Conservation (phyloP, 2,113 vertebrate species). For the Parotia lawesii region DNA sequence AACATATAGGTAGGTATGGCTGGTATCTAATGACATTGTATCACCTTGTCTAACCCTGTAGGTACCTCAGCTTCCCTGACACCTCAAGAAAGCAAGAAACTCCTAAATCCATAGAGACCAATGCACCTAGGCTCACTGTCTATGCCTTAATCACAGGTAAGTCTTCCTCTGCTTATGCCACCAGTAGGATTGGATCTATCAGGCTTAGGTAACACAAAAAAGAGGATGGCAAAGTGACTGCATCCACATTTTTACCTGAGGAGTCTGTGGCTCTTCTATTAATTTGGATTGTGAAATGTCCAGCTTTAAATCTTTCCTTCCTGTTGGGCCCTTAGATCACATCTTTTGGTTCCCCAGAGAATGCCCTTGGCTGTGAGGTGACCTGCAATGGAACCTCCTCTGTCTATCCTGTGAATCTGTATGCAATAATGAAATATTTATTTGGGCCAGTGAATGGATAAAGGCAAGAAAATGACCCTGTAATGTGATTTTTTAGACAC, state of each 20-base stretch:
- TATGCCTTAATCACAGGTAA: background rate
- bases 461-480: background rate
- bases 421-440: background rate
- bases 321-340: background rate
- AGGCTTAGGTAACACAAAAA: background rate
- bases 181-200: background rate
- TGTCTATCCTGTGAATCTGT: background rate
- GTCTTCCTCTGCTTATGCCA: background rate
- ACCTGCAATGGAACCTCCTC: background rate
- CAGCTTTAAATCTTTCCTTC: background rate
- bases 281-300: background rate
- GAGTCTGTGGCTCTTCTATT: background rate
- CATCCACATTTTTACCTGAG: background rate
- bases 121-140: background rate
- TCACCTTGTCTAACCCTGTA: background rate
- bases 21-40: background rate
- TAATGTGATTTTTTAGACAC: background rate
- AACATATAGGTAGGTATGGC: background rate
- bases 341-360: background rate
- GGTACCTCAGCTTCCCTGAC: background rate
- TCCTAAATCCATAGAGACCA: background rate
- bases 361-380: background rate
- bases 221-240: background rate
- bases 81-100: background rate
- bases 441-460: background rate